Conservation (phyloP, 1,140 invertebrate genomes). For the Phortica variegata region DNA sequence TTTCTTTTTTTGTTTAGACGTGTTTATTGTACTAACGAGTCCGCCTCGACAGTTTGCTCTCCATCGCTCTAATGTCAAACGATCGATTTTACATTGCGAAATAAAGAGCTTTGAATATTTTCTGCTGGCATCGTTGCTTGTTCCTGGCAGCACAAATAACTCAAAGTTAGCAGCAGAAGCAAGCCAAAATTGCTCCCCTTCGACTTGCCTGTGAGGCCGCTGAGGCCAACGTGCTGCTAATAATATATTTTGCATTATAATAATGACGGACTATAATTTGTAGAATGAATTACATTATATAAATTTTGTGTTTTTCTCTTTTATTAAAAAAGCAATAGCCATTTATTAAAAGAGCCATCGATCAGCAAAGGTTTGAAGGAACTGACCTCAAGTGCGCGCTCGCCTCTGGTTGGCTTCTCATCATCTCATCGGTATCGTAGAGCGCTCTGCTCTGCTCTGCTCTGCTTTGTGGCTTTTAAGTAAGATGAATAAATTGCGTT, state of each 20-base stretch:
- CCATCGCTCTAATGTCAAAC: no score
- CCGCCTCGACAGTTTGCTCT: no score
- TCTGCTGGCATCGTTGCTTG: no score
- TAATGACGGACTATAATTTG: constrained; percentile 38
- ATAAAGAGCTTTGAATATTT: no score
- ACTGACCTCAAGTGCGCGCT: constrained; percentile 33
- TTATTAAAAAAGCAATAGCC: constrained; percentile 32
- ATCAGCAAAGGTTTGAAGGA: constrained; percentile 37
- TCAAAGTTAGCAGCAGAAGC: neutral
- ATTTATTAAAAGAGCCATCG: constrained; percentile 44
- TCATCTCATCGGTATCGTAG: neutral
- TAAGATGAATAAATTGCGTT: constrained; percentile 47
- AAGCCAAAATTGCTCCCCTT: constrained; percentile 22
- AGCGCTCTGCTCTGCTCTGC: neutral
- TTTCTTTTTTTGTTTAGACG: no score
- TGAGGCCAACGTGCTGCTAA: constrained; percentile 29
- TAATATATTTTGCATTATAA: constrained; percentile 49
- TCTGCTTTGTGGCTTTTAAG: constrained; percentile 6
- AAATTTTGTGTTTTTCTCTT: neutral
- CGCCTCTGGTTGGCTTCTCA: neutral
- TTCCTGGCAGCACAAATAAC: neutral
- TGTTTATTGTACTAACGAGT: no score
- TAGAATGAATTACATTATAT: constrained; percentile 6
- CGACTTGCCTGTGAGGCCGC: neutral
- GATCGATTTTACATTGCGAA: no score